Percentiles rank a stretch among this genome's conserved stretches.
Evolutionary conservation across 30 jellyfish, hydroid and myxozoan species (phyloP).

Genomic region (Turritopsis rubra): DNA sequence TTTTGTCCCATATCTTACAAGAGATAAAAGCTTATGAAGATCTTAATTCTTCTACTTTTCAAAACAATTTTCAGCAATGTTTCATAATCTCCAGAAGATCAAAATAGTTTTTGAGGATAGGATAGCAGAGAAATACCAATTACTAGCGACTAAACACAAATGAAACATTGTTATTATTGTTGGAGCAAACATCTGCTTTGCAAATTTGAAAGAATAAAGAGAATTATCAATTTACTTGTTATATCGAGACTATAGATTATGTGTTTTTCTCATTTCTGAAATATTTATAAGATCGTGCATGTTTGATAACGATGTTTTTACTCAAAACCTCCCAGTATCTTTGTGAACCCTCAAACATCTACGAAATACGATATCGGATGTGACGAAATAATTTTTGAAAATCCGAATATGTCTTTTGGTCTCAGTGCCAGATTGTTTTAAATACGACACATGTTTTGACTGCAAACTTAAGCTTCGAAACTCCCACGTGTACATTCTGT

Average conservation of each 20-base stretch:
- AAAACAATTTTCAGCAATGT: not conserved
- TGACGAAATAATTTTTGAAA: too few species aligned
- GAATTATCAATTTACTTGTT: not conserved
- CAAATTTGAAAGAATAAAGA: not conserved
- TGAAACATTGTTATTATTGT: not conserved
- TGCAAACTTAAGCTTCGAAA: too few species aligned
- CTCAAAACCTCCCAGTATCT: too few species aligned
- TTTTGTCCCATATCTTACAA: conserved; percentile 53
- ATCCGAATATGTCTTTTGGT: too few species aligned
- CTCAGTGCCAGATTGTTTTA: too few species aligned
- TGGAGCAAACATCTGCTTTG: not conserved
- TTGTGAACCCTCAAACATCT: too few species aligned
- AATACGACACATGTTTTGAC: too few species aligned
- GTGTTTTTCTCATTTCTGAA: not conserved
- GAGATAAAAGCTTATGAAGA: too few species aligned
- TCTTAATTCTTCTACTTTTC: not conserved
- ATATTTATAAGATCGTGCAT: not conserved
- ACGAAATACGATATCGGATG: too few species aligned
- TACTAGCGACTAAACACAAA: not conserved
- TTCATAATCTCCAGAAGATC: not conserved
- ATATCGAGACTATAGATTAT: not conserved
- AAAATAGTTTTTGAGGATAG: not conserved
- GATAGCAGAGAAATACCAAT: too few species aligned
- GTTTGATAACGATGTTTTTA: too few species aligned
- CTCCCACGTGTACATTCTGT: too few species aligned